These are phyloP conservation scores for Drosophila subpulchrella DNA, from an alignment of 1,140 invertebrate genomes.

Conservation along the genomic window DNA sequence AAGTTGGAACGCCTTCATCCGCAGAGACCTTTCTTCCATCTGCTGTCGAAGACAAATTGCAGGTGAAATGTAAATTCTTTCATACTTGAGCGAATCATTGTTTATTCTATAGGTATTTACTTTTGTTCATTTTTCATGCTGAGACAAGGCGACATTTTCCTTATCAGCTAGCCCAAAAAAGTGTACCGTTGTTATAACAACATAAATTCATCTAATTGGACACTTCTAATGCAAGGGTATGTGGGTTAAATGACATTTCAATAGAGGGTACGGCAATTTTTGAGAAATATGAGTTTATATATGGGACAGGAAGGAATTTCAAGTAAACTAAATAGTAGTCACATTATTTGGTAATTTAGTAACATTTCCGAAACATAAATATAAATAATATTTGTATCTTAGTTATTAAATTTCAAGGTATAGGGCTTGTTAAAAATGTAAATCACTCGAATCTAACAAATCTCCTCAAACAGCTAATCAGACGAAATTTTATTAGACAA, in stretches of 20 bases:
- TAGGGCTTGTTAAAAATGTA: too few species aligned
- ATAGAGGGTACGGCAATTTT: neutral
- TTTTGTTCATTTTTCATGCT: conserved; percentile 60
- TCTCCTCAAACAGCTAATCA: neutral
- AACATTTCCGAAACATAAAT: too few species aligned
- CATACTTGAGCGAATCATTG: conserved; percentile 54
- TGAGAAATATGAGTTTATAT: neutral
- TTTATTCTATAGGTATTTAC: conserved; percentile 37
- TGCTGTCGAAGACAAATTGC: conserved; percentile 73
- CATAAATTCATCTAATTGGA: conserved; percentile 32
- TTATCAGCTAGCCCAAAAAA: conserved; percentile 26
- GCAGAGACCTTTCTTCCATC: conserved; percentile 36
- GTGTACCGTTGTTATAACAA: conserved; percentile 15
- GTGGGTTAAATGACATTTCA: neutral
- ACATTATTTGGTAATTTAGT: too few species aligned
- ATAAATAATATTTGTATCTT: too few species aligned
- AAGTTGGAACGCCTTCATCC: conserved; percentile 36
- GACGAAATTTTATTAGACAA: neutral
- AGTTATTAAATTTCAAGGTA: too few species aligned
- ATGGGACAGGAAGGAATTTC: too few species aligned
- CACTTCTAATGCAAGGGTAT: neutral
- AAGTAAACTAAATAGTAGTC: too few species aligned
- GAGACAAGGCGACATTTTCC: conserved; percentile 38
- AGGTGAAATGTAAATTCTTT: conserved; percentile 66
- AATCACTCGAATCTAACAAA: neutral